Base-by-base conservation (phyloP, 2,888 invertebrate genomes). In the Pediacus dermestoides region DNA sequence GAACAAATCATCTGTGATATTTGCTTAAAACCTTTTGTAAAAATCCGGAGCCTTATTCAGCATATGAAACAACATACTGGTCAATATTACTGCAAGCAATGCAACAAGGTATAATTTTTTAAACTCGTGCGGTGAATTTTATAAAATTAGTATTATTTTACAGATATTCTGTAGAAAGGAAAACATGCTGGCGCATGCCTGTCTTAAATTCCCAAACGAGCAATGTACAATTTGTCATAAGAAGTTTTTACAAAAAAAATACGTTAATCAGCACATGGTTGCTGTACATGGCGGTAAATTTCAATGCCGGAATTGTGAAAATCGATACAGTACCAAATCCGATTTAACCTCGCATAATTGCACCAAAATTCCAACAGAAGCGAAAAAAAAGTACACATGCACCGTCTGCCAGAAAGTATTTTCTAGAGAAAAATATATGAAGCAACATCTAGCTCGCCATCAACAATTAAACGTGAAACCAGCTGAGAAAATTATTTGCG, bases 1-100 rank as follows among this genome's bases (percentile, higher is more conserved):
- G 56, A 54, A 34, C 55, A 60, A 36, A 52, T 60, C 30, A 45
- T 61, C 9, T 68, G 68, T 46, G 67, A 68, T 53, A 59, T 68
- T 39, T 68, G 68, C 44, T 45, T 62, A 32, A 64, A 58, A 37
- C 52, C 45, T 9, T 67, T 66, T 46, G 40, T 48, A 2, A 63
- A 59, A 43, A 31, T 52, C 26, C 47, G 40, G 31, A 41, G 46
- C 11, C 41, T 67, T 3, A 40, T 61, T 13, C 37, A 48, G n/a
- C 78, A 78, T 56, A 64, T 76, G 48, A 67, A 67, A 14, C 68
- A 68, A 37, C 77, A 78, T 50, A 70, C 72, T 2, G 74, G 72
- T 1, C 70, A 70, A 41, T 72, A 70, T 52, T 65, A 67, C 25
- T 77, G 77, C 52, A 42, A 55, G 4, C 46, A 61, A 11, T 74